A percentile compares a stretch with the other conserved stretches of the same genome.
Evolutionary conservation across 2,797 vertebrate genomes (phyloP).

Genomic region (Eulemur coronatus): DNA sequence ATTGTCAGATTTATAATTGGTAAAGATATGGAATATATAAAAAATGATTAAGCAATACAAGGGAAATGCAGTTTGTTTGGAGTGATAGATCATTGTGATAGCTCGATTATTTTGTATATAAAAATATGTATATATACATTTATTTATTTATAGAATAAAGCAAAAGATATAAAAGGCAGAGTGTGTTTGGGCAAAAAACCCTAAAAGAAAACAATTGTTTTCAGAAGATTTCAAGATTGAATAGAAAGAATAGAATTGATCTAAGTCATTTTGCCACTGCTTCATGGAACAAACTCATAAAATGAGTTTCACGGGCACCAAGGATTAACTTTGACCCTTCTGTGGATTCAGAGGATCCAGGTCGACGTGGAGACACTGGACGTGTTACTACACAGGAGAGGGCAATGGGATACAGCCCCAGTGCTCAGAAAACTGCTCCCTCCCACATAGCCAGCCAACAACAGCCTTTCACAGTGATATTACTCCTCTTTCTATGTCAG

Average conservation of each 20-base stretch:
- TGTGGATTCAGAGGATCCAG: conserved; percentile 2
- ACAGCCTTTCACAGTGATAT: background rate
- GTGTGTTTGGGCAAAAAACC: background rate
- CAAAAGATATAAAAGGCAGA: background rate
- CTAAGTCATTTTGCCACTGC: background rate
- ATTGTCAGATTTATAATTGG: conserved; percentile 53
- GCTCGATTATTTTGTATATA: background rate
- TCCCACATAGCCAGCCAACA: conserved; percentile 19
- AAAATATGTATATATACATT: background rate
- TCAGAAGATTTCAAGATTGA: background rate
- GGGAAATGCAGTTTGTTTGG: background rate
- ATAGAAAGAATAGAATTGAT: background rate
- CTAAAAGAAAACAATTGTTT: background rate
- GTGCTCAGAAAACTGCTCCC: background rate
- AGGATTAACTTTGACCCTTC: conserved; percentile 18
- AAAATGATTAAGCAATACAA: conserved; percentile 50
- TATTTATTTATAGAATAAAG: background rate
- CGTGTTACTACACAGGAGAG: background rate
- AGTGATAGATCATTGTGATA: background rate
- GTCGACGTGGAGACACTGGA: background rate
- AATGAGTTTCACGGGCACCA: background rate
- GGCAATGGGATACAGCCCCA: background rate
- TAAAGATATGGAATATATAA: conserved; percentile 53
- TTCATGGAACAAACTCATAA: background rate
- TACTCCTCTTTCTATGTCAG: conserved; percentile 59